phyloP scores from a whole-genome alignment of 2,113 vertebrate species.

The Pituophis catenifer region DNA sequence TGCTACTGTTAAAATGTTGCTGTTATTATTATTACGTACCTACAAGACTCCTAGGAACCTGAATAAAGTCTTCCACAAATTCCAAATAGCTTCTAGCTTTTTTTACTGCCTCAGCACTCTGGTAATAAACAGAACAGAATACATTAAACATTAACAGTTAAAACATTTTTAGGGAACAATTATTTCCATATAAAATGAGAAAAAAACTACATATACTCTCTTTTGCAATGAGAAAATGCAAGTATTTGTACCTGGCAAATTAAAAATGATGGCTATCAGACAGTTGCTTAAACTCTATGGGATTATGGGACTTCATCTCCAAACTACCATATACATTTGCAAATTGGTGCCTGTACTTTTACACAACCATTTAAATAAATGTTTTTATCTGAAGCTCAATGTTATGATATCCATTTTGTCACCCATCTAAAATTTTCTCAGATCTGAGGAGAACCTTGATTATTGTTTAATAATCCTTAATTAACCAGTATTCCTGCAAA shows the following conservation, averaged over 20 bases:
- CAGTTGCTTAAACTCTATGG: neutral
- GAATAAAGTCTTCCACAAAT: constrained; percentile 83
- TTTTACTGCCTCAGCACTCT: constrained; percentile 82
- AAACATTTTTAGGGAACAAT: neutral
- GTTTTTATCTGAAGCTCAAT: neutral
- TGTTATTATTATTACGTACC: constrained; percentile 69
- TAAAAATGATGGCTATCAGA: neutral
- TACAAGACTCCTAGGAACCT: constrained; percentile 83
- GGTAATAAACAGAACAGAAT: constrained; percentile 37
- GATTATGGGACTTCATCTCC: neutral
- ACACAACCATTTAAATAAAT: neutral
- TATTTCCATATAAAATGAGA: neutral
- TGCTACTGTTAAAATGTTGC: constrained; percentile 14
- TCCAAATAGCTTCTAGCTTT: constrained; percentile 84
- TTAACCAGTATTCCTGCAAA: neutral
- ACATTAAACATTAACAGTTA: constrained; percentile 36
- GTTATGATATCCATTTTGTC: neutral
- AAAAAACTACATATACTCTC: neutral
- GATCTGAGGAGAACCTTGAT: neutral
- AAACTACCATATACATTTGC: neutral
- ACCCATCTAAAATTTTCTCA: neutral
- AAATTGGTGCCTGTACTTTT: neutral
- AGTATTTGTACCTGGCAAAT: neutral
- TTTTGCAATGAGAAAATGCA: neutral
- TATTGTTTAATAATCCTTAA: neutral